Evolutionary conservation across 2,888 invertebrate species (phyloP), one percentile per base, ranked within the genome.

Genomic region (Aspidiotus rigidus): DNA sequence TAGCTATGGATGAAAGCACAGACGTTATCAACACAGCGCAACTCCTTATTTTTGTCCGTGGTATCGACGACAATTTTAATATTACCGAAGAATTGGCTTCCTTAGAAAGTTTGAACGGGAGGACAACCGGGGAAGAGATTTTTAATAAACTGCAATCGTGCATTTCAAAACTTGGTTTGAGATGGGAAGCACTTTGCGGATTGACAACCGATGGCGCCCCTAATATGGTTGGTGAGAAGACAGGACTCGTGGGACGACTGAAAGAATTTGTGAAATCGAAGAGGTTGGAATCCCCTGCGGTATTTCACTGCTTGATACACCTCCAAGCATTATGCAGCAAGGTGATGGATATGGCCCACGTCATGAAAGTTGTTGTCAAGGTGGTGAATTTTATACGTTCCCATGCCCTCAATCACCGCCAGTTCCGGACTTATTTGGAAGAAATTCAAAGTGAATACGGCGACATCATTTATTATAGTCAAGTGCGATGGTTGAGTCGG

Each of bases 401-500:
- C 13, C 49, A 60, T 57, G 54, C 40, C 1, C 55, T 71, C 53
- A 71, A 70, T 56, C 71, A 66, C 53, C 15, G 70, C 13, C 62
- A 70, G 66, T 71, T 66, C 53, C 54, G 62, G 42, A 44, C 16
- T 39, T 71, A 70, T 70, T 7, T 70, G 16, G 7, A 7, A 11
- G 62, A 71, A 53, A 70, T 71, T 16, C 59, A 66, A 7, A 57
- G 56, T 56, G 41, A 62, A 42, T 62, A 62, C 53, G 60, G 44
- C 42, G 66, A 71, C 61, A 39, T 69, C n/a, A 39, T 62, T 16
- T 62, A 64, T 54, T 66, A 61, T 44, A 57, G 62, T 54, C 64
- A 70, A 16, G 62, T 70, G 15, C 66, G 55, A 44, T 66, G 70
- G 70, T 62, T 71, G 8, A 69, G 69, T 16, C 56, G 69, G 55